Percentiles rank a stretch among this genome's conserved stretches.
Conservation (phyloP, 1,140 invertebrate genomes). For the Drosophila willistoni region DNA sequence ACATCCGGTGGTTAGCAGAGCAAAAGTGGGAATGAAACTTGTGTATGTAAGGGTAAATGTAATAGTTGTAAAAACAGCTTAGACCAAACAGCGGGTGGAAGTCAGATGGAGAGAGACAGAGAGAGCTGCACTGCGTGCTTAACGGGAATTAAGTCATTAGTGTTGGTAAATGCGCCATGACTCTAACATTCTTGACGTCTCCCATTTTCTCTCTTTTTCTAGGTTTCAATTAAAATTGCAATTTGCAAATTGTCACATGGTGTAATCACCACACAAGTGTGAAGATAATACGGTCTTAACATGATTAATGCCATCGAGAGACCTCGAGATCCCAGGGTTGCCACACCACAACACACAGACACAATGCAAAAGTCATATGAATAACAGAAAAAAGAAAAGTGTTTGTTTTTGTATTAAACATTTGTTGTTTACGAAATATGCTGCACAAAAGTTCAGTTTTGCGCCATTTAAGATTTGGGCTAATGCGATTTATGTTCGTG, state of each 20-base stretch:
- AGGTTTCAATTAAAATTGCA: slow-evolving; percentile 74
- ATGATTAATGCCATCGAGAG: slow-evolving; percentile 57
- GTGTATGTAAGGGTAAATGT: not conserved
- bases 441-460: not conserved
- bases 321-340: not conserved
- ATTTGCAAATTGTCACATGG: slow-evolving; percentile 72
- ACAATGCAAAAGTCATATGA: too few species aligned
- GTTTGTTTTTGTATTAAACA: not conserved
- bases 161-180: slow-evolving; percentile 18
- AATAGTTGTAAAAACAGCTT: slow-evolving; percentile 28
- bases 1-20: slow-evolving; percentile 60
- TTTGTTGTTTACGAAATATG: not conserved
- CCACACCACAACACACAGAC: not conserved
- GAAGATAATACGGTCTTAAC: slow-evolving; percentile 72
- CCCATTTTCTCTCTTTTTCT: slow-evolving; percentile 27
- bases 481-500: slow-evolving; percentile 50
- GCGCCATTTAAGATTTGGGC: slow-evolving; percentile 40
- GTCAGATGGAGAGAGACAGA: slow-evolving; percentile 20
- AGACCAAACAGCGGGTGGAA: slow-evolving; percentile 15
- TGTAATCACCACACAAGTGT: slow-evolving; percentile 66
- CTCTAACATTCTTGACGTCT: not conserved
- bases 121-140: slow-evolving; percentile 50
- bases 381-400: slow-evolving; percentile 4
- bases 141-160: slow-evolving; percentile 78
- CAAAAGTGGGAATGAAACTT: slow-evolving; percentile 10